Evolutionary conservation across 2,113 vertebrate genomes (phyloP), one percentile per base, ranked within the genome.

Genomic region (Phrynocephalus versicolor): DNA sequence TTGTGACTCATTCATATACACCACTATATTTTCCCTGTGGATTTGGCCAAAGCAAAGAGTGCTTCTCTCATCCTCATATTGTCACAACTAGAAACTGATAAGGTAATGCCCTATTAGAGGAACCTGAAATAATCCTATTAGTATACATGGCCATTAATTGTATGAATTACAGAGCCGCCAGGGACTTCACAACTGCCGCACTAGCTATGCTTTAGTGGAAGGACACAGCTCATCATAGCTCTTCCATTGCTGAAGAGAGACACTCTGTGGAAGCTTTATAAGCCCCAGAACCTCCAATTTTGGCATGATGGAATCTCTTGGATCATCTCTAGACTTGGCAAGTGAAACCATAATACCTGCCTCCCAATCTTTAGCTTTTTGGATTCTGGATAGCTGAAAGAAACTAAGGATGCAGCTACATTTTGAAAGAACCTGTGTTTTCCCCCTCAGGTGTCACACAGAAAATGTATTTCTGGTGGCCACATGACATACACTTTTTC

Each of bases 71-170:
- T 85, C 75, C 88, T 85, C n/a, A 18, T 83, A 85, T 80, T 1
- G 0, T 71, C 85, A 89, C 87, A 91, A 67, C 81, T 27, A 70
- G 64, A 76, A 62, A 71, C 79, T 93, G 92, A 91, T 94, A 89
- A 91, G 85, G 62, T 89, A 89, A 91, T 89, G 93, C 88, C 87
- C 82, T 87, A 80, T 91, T 91, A 91, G 60, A 65, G 35, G 90
- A 57, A 62, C 37, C 51, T 60, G 33, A 83, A 75, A 65, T 83
- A 83, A 83, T 84, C 72, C 60, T 67, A 57, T 76, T 76, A 55
- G 41, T 77, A 93, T 93, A 85, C 87, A 89, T 85, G 88, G 72
- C 19, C 81, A 88, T 57, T 92, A 92, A 93, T 93, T 90, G 85
- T 90, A 88, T 90, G 92, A 92, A 81, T 87, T 87, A 85, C 85